phyloP scores from a whole-genome alignment of 2,797 vertebrate species.

The Luscinia megarhynchos region DNA sequence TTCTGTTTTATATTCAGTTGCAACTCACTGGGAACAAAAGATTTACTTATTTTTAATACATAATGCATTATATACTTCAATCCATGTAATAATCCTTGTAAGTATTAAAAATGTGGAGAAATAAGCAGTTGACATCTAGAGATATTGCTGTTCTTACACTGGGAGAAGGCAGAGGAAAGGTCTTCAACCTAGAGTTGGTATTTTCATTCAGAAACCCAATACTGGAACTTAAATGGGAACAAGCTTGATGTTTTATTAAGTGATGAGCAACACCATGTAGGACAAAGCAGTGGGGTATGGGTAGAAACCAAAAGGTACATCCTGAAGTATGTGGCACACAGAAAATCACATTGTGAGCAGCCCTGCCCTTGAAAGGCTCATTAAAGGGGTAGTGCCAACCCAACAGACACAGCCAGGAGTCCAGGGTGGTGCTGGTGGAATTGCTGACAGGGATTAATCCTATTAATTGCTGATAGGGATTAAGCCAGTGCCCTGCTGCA shows the following conservation, averaged over 20 bases:
- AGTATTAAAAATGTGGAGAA: neutral
- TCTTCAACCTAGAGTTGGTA: neutral
- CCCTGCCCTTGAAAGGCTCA: no score
- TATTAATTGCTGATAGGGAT: no score
- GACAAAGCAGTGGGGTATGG: neutral
- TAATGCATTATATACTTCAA: neutral
- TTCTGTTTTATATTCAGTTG: neutral
- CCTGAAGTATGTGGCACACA: fast-evolving
- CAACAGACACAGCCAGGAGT: neutral
- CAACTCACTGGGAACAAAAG: neutral
- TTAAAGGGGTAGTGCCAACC: neutral
- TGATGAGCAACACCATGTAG: neutral
- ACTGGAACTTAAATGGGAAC: neutral
- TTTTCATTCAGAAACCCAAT: neutral
- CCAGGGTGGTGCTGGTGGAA: neutral
- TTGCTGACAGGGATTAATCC: neutral
- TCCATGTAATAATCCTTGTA: neutral
- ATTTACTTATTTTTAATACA: neutral
- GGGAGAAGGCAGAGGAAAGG: neutral
- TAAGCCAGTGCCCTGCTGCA: neutral
- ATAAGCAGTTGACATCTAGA: neutral
- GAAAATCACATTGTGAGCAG: neutral
- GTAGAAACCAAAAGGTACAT: neutral
- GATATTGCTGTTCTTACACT: neutral
- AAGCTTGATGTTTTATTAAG: neutral